These are phyloP conservation scores for Blera fallax DNA, from an alignment of 2,888 invertebrate genomes.

Conservation along the genomic window DNA sequence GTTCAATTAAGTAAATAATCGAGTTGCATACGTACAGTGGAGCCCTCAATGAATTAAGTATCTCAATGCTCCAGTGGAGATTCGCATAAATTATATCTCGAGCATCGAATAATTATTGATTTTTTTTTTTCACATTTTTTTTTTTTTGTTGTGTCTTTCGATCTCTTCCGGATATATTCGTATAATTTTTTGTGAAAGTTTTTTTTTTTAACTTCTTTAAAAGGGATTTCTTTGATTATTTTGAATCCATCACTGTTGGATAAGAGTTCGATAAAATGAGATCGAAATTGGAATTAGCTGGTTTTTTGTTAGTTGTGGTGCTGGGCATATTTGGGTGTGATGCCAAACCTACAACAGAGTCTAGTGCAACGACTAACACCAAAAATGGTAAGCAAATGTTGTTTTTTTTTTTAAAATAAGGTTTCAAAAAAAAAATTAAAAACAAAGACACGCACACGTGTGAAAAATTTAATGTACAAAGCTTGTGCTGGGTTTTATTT, in stretches of 20 bases:
- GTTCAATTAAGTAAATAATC: constrained; percentile 28
- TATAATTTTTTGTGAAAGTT: constrained; percentile 59
- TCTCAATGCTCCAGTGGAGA: constrained; percentile 20
- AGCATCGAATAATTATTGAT: constrained; percentile 15
- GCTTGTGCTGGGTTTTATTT: not conserved
- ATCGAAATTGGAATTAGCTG: constrained; percentile 62
- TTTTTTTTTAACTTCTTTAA: constrained; percentile 17
- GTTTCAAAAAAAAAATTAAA: not conserved
- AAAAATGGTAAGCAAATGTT: constrained; percentile 62
- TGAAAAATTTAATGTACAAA: not conserved
- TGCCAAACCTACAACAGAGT: constrained; percentile 66
- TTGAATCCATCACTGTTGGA: constrained; percentile 3
- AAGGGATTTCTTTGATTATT: constrained; percentile 32
- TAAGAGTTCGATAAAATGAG: constrained; percentile 49
- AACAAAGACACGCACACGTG: not conserved
- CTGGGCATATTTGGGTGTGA: constrained; percentile 34
- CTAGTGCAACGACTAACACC: constrained; percentile 44
- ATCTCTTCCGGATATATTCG: constrained; percentile 50
- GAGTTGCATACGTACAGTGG: not conserved
- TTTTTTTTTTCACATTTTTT: not conserved
- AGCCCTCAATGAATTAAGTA: not conserved
- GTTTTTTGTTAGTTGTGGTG: constrained; percentile 43
- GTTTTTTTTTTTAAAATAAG: not conserved
- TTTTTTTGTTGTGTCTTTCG: not conserved
- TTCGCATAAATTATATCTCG: constrained; percentile 42